Percentiles rank a stretch among this genome's conserved stretches.
These are phyloP conservation scores for Yponomeuta cagnagella DNA, from an alignment of 2,888 invertebrate species.

Conservation along the genomic window DNA sequence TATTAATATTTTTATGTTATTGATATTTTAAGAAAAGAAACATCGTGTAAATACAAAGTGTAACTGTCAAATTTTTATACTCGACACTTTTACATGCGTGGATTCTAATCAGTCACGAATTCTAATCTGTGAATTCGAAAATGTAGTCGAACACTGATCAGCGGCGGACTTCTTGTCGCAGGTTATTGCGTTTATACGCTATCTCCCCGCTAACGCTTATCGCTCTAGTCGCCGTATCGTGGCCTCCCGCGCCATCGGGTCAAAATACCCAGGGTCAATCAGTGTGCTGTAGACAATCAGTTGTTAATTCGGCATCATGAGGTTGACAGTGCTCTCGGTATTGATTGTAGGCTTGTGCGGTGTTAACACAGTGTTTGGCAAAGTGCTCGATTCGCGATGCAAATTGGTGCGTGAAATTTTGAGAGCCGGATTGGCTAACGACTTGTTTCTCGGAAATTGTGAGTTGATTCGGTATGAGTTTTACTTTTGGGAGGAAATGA, in stretches of 20 bases:
- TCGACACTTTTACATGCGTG: too few relatives aligned
- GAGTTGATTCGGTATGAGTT: conserved; percentile 29
- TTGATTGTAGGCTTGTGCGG: not conserved
- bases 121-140: too few relatives aligned
- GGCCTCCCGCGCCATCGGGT: not conserved
- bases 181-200: not conserved
- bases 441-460: conserved; percentile 58
- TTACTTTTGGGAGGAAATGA: too few relatives aligned
- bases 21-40: too few relatives aligned
- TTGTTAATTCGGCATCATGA: conserved; percentile 1
- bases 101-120: too few relatives aligned
- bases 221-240: not conserved
- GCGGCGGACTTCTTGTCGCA: too few relatives aligned
- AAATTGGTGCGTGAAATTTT: conserved; percentile 53
- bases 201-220: not conserved
- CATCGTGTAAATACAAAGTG: too few relatives aligned
- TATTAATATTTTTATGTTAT: too few relatives aligned
- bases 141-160: too few relatives aligned
- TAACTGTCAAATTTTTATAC: too few relatives aligned
- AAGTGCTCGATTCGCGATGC: conserved; percentile 51
- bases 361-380: conserved; percentile 21
- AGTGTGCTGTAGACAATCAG: not conserved
- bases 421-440: conserved; percentile 43
- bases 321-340: not conserved
- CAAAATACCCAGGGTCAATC: not conserved